Conservation (phyloP, 2,888 invertebrate species). For the Diplazon laetatorius region DNA sequence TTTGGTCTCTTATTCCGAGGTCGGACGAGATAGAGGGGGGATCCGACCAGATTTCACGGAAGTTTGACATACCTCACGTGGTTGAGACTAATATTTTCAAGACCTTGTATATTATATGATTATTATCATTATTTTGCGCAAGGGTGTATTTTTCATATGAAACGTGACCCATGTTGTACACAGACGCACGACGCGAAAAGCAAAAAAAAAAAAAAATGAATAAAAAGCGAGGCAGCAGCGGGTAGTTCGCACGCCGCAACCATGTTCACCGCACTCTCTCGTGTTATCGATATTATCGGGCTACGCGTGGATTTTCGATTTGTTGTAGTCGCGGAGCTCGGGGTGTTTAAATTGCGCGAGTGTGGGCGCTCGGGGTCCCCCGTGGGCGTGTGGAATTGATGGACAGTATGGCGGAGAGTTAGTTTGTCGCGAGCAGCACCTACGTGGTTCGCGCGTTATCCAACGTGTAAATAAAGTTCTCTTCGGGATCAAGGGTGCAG, state of each 20-base stretch:
- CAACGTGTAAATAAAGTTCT: conserved; percentile 55
- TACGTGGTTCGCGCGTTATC: conserved; percentile 24
- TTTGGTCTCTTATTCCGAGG: no score
- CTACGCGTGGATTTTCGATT: neutral
- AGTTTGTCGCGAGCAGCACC: conserved; percentile 24
- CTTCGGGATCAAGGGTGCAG: conserved; percentile 46
- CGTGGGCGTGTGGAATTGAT: no score
- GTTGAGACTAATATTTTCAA: no score
- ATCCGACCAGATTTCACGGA: no score
- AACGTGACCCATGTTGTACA: neutral
- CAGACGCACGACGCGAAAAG: neutral
- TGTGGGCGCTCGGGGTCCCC: neutral
- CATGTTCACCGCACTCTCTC: neutral
- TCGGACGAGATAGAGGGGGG: no score
- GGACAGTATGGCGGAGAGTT: neutral
- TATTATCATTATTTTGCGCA: no score
- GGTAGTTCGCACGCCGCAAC: neutral
- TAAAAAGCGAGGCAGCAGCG: neutral
- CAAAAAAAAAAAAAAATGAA: neutral
- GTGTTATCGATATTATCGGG: neutral
- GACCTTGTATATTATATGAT: no score
- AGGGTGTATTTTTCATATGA: no score
- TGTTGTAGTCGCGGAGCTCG: neutral
- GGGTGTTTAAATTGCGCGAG: conserved; percentile 2
- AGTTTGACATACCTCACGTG: no score